Evolutionary conservation across 2,888 invertebrate genomes (phyloP), one percentile per base, ranked within the genome.

Genomic region (Furcula furcula): DNA sequence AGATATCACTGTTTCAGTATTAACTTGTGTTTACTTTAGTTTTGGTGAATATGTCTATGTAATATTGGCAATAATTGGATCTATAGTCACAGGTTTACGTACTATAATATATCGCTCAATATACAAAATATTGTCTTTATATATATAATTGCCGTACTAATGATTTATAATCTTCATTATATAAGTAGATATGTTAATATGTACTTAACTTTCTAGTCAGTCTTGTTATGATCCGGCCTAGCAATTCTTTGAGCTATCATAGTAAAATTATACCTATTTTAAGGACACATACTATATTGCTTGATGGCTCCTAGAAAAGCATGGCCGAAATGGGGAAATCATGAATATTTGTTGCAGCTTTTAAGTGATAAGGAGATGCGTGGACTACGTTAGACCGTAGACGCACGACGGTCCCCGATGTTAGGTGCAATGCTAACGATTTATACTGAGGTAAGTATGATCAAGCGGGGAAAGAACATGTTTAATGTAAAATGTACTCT

Each of bases 261-360:
- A 10, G 5, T 5, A 21, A 10, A 10, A 21, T 10, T 4, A 21
- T 10, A 21, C 21, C 7, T 29, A 13, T 23, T 21, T 14, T 7
- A 26, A 54, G 56, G 55, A 60, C 45, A 57, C 57, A 32, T 23
- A 31, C 31, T 38, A 52, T 68, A 72, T 30, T 18, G 40, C 34
- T 34, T 35, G 36, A 46, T 41, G 36, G 58, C 68, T 78, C 65
- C 61, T 58, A 74, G 82, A 76, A 77, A 67, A 72, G 55, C 72
- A 55, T 65, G 74, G 73, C 75, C 73, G 65, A 58, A 64, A 72
- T 66, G 87, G 88, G 88, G 87, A 84, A 86, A 76, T 70, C 84
- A 58, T 81, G 88, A 86, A 88, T 87, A 88, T 87, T 87, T 87
- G 85, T 88, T 88, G 72, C 88, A 88, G 88, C 80, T 83, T 80